Evolutionary conservation across 2,113 vertebrate species (phyloP).

Genomic region (Podarcis raffonei): DNA sequence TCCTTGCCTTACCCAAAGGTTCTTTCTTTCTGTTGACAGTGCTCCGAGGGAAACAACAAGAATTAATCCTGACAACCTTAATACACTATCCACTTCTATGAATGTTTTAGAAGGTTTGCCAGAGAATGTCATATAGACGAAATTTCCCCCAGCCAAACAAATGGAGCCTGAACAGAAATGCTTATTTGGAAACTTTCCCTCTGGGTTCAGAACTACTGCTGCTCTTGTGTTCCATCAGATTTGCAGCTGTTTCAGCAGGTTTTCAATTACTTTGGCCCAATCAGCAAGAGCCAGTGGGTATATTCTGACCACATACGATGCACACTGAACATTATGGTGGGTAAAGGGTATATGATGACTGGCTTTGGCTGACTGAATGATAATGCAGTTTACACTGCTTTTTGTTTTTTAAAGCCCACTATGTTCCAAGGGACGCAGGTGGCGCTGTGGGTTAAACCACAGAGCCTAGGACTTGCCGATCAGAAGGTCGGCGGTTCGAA

Average conservation of each 20-base stretch:
- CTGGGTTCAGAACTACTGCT: conserved; percentile 4
- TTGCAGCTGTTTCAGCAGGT: conserved; percentile 12
- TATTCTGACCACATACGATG: not conserved
- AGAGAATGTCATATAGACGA: not conserved
- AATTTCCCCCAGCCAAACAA: not conserved
- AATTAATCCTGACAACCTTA: not conserved
- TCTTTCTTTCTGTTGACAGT: not conserved
- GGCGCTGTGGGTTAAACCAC: too few species aligned
- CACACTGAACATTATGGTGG: not conserved
- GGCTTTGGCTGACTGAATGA: not conserved
- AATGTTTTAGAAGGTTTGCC: not conserved
- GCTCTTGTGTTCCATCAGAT: not conserved
- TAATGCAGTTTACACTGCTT: not conserved
- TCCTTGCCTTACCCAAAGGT: not conserved
- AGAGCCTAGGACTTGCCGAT: too few species aligned
- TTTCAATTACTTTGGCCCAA: conserved; percentile 4
- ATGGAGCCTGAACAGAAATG: not conserved
- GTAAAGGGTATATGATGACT: not conserved
- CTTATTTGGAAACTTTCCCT: not conserved
- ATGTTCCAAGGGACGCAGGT: not conserved
- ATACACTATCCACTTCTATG: not conserved
- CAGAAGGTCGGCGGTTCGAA: too few species aligned
- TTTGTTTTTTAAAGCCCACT: not conserved
- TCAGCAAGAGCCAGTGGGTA: not conserved
- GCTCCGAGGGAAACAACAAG: not conserved